A percentile compares a stretch with the other conserved stretches of the same genome.
phyloP scores from a whole-genome alignment of 2,888 invertebrate species.

The Dolomedes plantarius region DNA sequence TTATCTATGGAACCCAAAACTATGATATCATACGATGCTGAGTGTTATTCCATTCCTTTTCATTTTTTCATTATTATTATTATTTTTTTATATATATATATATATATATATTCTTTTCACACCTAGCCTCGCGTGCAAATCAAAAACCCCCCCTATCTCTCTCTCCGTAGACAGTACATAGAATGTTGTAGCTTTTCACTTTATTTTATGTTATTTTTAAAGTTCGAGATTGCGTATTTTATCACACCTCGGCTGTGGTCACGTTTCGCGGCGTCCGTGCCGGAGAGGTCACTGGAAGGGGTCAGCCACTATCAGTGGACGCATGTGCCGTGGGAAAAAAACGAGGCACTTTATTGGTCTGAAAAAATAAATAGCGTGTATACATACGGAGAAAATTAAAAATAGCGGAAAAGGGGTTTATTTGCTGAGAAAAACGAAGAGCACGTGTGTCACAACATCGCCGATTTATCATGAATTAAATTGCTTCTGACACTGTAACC shows the following conservation, averaged over 20 bases:
- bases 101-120: background rate
- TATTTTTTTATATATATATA: too few species aligned
- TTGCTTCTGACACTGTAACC: too few species aligned
- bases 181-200: background rate
- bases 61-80: too few species aligned
- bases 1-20: background rate
- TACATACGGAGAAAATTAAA: background rate
- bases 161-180: background rate
- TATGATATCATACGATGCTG: background rate
- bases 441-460: background rate
- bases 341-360: background rate
- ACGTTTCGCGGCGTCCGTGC: conserved; percentile 4
- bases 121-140: background rate
- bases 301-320: conserved; percentile 1
- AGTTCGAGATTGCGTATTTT: conserved; percentile 13
- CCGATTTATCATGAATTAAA: too few species aligned
- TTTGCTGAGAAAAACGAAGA: background rate
- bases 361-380: background rate
- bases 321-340: conserved; percentile 18
- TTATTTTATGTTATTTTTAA: background rate
- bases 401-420: background rate
- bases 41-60: too few species aligned
- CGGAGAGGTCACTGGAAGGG: background rate
- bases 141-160: too few species aligned
- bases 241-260: conserved; percentile 12